These are phyloP conservation scores for Synanthedon vespiformis DNA, from an alignment of 2,888 invertebrate species.

Conservation along the genomic window DNA sequence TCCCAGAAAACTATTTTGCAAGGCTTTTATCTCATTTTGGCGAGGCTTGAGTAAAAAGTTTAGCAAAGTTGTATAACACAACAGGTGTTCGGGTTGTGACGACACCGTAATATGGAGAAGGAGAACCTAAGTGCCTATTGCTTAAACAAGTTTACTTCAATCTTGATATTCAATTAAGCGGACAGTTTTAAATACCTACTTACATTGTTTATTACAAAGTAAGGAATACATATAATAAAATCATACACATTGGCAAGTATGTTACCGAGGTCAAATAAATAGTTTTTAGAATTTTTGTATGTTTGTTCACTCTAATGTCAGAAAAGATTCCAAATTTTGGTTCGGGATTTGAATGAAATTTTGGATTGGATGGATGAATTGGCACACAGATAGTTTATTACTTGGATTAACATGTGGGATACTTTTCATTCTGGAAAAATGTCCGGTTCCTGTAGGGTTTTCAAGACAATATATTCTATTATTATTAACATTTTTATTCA, in stretches of 20 bases:
- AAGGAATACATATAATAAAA: background rate
- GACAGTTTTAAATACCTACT: constrained; percentile 11
- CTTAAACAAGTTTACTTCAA: constrained; percentile 15
- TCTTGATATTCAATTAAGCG: constrained; percentile 21
- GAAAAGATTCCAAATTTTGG: no score
- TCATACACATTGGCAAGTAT: background rate
- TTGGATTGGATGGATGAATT: no score
- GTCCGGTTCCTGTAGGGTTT: no score
- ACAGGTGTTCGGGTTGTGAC: constrained; percentile 59
- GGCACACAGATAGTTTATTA: no score
- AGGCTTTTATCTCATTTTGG: constrained; percentile 65
- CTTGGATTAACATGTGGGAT: no score
- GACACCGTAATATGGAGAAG: constrained; percentile 18
- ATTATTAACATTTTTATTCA: no score
- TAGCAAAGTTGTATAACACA: constrained; percentile 46
- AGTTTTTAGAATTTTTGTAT: no score
- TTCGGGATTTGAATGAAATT: no score
- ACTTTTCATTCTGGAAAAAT: no score
- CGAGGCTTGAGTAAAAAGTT: constrained; percentile 60
- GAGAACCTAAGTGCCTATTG: constrained; percentile 7
- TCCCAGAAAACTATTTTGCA: constrained; percentile 61
- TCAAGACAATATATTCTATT: no score
- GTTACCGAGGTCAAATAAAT: no score
- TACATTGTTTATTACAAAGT: constrained; percentile 7
- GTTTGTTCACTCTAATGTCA: no score